Evolutionary conservation across 2,113 vertebrate species (phyloP).

Genomic region (Pardalotus punctatus): DNA sequence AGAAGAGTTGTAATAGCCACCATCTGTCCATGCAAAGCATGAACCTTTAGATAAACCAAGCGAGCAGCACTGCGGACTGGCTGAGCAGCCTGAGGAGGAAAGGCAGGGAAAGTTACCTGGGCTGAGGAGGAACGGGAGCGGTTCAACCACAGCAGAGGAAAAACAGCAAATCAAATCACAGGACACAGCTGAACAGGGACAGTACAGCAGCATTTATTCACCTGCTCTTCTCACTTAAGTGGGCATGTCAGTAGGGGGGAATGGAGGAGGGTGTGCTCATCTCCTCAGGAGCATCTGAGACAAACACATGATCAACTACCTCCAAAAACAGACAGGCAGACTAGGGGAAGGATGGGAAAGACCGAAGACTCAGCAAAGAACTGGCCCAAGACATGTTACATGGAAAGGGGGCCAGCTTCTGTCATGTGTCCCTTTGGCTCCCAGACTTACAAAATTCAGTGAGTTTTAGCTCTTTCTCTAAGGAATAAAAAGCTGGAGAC

Average conservation of each 20-base stretch:
- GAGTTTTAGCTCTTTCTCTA: not conserved
- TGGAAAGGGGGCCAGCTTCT: not conserved
- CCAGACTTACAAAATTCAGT: not conserved
- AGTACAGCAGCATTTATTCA: not conserved
- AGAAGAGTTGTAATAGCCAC: not conserved
- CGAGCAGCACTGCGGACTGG: not conserved
- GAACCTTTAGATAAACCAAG: not conserved
- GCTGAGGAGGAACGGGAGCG: not conserved
- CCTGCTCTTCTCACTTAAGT: not conserved
- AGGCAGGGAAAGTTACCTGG: not conserved
- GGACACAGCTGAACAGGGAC: fast-evolving
- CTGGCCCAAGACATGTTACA: not conserved
- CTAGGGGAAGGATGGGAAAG: not conserved
- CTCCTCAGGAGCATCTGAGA: not conserved
- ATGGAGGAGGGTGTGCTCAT: fast-evolving
- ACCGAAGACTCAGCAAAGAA: not conserved
- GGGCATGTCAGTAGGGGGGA: not conserved
- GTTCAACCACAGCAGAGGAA: not conserved
- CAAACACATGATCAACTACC: not conserved
- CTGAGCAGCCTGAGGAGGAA: not conserved
- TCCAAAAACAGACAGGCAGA: not conserved
- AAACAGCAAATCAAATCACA: not conserved
- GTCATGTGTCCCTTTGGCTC: not conserved
- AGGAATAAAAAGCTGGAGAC: not conserved
- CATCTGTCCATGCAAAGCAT: not conserved